phyloP scores from a whole-genome alignment of 2,888 invertebrate species.

The Coenonympha arcania region DNA sequence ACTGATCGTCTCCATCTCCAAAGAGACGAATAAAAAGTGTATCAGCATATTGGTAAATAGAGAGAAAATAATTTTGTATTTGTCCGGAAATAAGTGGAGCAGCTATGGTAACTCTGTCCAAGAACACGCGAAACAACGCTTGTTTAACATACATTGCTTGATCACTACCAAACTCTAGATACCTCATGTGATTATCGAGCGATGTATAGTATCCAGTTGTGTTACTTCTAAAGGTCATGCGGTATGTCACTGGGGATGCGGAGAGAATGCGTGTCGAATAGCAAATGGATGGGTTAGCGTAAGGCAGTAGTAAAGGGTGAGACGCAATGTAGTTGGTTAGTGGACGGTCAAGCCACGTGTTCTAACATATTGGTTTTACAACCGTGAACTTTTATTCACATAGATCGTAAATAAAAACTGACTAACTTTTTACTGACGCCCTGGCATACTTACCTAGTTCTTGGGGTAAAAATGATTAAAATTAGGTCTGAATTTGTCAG shows the following conservation, averaged over 20 bases:
- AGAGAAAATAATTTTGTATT: too few relatives aligned
- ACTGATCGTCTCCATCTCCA: too few relatives aligned
- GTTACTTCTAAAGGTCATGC: neutral
- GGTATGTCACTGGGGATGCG: slow-evolving; percentile 15
- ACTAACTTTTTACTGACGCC: too few relatives aligned
- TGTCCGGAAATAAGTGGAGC: neutral
- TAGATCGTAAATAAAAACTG: neutral
- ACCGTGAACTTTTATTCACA: neutral
- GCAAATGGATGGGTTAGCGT: slow-evolving; percentile 30
- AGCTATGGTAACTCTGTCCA: neutral
- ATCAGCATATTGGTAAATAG: too few relatives aligned
- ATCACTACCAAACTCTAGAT: neutral
- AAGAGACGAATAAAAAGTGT: too few relatives aligned
- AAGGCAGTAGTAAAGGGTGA: too few relatives aligned
- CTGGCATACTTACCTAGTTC: too few relatives aligned
- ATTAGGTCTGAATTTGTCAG: too few relatives aligned
- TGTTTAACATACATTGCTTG: slow-evolving; percentile 15
- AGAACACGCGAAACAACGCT: neutral
- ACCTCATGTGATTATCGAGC: slow-evolving; percentile 7
- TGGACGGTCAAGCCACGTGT: slow-evolving; percentile 39
- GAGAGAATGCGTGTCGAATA: slow-evolving; percentile 34
- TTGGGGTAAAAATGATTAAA: too few relatives aligned
- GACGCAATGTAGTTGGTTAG: slow-evolving; percentile 26
- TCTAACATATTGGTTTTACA: slow-evolving; percentile 13
- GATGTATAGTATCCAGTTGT: slow-evolving; percentile 18